Evolutionary conservation across 2,888 invertebrate species (phyloP).

Genomic region (Carcina quercana): DNA sequence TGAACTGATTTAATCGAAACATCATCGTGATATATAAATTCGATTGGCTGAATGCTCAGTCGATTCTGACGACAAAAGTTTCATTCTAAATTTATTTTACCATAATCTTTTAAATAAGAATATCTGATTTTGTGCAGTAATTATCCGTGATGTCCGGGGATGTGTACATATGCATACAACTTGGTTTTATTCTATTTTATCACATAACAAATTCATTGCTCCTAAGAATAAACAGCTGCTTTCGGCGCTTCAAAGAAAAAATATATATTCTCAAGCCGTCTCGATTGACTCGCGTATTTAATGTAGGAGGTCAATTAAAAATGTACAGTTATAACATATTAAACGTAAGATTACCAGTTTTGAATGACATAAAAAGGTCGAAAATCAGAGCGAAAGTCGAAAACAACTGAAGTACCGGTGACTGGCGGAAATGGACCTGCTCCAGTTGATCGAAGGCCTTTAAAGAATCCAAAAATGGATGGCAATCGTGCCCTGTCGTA

Average conservation of each 20-base stretch:
- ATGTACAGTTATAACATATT: conserved; percentile 8
- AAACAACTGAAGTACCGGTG: conserved; percentile 25
- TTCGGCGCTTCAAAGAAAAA: too few species aligned
- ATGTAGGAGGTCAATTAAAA: conserved; percentile 8
- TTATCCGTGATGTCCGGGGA: too few species aligned
- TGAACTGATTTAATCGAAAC: conserved; percentile 60
- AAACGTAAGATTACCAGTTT: conserved; percentile 7
- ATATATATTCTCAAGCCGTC: too few species aligned
- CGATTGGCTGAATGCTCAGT: too few species aligned
- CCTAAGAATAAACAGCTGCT: too few species aligned
- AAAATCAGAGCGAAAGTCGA: conserved; percentile 61
- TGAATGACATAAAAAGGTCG: conserved; percentile 38
- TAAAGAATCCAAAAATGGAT: conserved; percentile 58
- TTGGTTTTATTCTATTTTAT: conserved; percentile 49
- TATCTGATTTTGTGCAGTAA: too few species aligned
- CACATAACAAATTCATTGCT: conserved; percentile 17
- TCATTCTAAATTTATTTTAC: too few species aligned
- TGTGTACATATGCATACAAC: too few species aligned
- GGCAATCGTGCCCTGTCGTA: too few species aligned
- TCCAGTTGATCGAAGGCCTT: conserved; percentile 47
- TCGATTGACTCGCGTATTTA: too few species aligned
- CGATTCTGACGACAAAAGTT: too few species aligned
- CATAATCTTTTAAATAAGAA: too few species aligned
- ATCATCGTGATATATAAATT: conserved; percentile 34
- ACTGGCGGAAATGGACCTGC: conserved; percentile 51